A percentile compares a stretch with the other conserved stretches of the same genome.
These are phyloP conservation scores for Acinonyx jubatus DNA, from an alignment of 2,113 vertebrate species.

Conservation along the genomic window DNA sequence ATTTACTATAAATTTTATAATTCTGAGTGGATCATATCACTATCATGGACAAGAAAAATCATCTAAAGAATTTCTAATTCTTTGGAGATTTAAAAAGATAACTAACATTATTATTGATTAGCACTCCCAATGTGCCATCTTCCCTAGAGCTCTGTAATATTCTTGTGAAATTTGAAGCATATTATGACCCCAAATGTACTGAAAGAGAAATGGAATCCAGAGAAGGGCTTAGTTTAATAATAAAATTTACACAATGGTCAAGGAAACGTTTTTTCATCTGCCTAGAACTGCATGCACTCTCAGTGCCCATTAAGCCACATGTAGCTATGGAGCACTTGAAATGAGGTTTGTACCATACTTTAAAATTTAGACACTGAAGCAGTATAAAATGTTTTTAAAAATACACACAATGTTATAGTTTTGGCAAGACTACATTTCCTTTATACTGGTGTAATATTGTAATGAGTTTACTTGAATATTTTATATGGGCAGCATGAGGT, in stretches of 20 bases:
- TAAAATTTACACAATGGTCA: background rate
- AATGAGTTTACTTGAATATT: background rate
- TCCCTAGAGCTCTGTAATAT: background rate
- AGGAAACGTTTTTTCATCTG: background rate
- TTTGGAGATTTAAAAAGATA: slow-evolving; percentile 12
- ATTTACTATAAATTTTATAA: background rate
- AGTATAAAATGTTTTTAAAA: background rate
- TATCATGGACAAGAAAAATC: background rate
- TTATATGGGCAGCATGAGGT: background rate
- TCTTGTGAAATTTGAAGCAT: background rate
- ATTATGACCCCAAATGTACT: background rate
- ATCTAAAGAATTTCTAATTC: background rate
- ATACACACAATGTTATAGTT: background rate
- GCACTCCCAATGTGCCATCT: background rate
- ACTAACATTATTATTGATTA: background rate
- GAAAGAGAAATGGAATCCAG: background rate
- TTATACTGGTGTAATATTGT: background rate
- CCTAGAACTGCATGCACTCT: background rate
- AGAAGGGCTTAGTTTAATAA: background rate
- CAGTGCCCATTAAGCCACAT: background rate
- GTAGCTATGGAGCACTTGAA: background rate
- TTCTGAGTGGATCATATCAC: background rate
- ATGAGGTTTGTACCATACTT: background rate
- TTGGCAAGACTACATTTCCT: background rate
- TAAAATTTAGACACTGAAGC: background rate